Base-by-base conservation (phyloP, 2,797 vertebrate species). In the Rhinogobio ventralis region DNA sequence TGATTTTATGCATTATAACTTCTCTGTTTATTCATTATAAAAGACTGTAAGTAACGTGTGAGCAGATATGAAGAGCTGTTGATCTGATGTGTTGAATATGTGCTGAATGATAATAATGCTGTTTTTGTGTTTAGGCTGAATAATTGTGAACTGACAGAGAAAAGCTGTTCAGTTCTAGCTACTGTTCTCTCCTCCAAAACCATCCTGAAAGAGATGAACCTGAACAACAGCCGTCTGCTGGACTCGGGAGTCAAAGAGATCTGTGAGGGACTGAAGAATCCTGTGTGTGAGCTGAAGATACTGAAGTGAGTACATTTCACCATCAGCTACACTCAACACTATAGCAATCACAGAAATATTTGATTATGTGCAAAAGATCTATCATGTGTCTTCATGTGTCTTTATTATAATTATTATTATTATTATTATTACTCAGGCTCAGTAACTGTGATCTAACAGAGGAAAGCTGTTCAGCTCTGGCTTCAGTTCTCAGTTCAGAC, bases 101-200 rank as follows among this genome's bases (percentile, higher is more conserved):
- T n/a, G n/a, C n/a, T n/a, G n/a, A n/a, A n/a, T n/a, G n/a, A n/a
- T n/a, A n/a, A n/a, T n/a, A n/a, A n/a, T 69, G 2, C 2, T 69
- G 5, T n/a, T 69, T 68, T 69, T 69, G 67, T 69, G 11, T 69
- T 69, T 3, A 69, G 67, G 11, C 2, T 69, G 11, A 69, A 14
- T 45, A 69, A 69, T 0, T 69, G 36, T 69, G 1, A 69, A 2
- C 20, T 42, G 11, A 71, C 39, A 25, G 23, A 71, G 39, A 4
- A 15, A 45, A 45, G 2, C 11, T 45, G 6, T 45, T 71, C 68
- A 71, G 39, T 71, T 45, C 23, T 71, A 25, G 68, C 6, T 25
- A 71, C 23, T 69, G 68, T 69, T 69, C 67, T 69, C 11, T 69
- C 67, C 20, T 62, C 60, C 60, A 62, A 62, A 62, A 62, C 60